These are phyloP conservation scores for Aphelinus atriplicis DNA, from an alignment of 1,140 invertebrate species.

Conservation along the genomic window DNA sequence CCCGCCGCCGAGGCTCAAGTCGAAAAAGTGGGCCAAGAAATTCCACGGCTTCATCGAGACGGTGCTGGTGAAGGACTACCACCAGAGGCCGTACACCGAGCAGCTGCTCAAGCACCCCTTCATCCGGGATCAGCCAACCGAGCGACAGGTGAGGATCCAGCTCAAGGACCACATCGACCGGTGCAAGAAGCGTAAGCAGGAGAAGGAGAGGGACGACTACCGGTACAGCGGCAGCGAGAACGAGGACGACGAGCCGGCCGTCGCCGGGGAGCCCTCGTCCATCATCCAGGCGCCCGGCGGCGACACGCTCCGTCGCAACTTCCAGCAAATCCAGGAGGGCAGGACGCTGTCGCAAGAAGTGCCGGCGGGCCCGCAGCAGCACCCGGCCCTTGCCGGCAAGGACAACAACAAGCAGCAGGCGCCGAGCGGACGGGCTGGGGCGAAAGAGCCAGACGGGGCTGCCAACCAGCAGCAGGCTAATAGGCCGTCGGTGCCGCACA, in stretches of 20 bases:
- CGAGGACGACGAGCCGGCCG: slow-evolving; percentile 85
- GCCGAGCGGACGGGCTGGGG: slow-evolving; percentile 59
- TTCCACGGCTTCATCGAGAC: slow-evolving; percentile 92
- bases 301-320: slow-evolving; percentile 92
- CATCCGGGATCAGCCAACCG: slow-evolving; percentile 97
- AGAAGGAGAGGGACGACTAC: slow-evolving; percentile 86
- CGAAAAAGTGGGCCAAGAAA: slow-evolving; percentile 98
- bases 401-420: slow-evolving; percentile 61
- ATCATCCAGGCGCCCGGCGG: slow-evolving; percentile 90
- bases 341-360: slow-evolving; percentile 72
- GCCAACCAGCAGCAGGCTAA: slow-evolving; percentile 82
- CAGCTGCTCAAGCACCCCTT: slow-evolving; percentile 97
- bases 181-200: slow-evolving; percentile 93
- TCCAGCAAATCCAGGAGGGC: slow-evolving; percentile 96
- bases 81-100: slow-evolving; percentile 97
- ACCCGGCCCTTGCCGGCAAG: slow-evolving; percentile 61
- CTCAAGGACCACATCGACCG: slow-evolving; percentile 99
- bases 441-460: slow-evolving; percentile 60
- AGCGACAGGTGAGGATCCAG: slow-evolving; percentile 96
- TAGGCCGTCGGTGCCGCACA: slow-evolving; percentile 85
- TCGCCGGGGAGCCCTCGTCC: slow-evolving; percentile 88
- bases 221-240: slow-evolving; percentile 89
- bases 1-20: slow-evolving; percentile 94
- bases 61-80: slow-evolving; percentile 96
- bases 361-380: slow-evolving; percentile 48